Conservation (phyloP, 2,888 invertebrate species). For the Hipparchia sbordonii region DNA sequence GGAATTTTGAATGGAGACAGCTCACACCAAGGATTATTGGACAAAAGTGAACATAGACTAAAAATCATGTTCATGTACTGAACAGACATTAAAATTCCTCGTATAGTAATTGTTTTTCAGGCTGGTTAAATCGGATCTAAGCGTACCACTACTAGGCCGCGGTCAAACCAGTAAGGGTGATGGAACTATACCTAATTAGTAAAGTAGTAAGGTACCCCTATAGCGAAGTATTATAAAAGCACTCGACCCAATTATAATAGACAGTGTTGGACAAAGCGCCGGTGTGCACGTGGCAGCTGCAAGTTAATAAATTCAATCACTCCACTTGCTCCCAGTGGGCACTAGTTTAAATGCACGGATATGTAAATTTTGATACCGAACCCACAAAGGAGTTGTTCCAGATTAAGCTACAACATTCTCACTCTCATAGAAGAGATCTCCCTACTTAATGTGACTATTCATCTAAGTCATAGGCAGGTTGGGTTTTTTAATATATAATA, state of each 20-base stretch:
- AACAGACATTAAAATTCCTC: too few species aligned
- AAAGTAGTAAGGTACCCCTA: not conserved
- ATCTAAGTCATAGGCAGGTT: not conserved
- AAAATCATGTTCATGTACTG: too few species aligned
- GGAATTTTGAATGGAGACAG: too few species aligned
- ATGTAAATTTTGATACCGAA: constrained; percentile 60
- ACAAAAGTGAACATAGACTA: not conserved
- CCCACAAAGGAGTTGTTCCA: constrained; percentile 28
- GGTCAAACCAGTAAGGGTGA: too few species aligned
- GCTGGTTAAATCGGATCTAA: too few species aligned
- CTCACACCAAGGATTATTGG: too few species aligned
- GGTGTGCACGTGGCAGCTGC: constrained; percentile 17
- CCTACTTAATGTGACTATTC: not conserved
- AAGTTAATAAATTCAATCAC: constrained; percentile 61
- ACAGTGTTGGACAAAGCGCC: constrained; percentile 1
- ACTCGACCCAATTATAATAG: not conserved
- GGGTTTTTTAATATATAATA: not conserved
- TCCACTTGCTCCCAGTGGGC: constrained; percentile 52
- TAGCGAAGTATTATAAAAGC: not conserved
- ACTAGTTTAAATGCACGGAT: constrained; percentile 57
- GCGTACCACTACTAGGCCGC: too few species aligned
- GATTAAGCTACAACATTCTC: constrained; percentile 3
- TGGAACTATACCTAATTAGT: too few species aligned
- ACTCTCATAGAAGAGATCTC: not conserved
- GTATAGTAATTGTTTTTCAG: too few species aligned